Base-by-base conservation (phyloP, 2,888 invertebrate species). In the Colostygia pectinataria region DNA sequence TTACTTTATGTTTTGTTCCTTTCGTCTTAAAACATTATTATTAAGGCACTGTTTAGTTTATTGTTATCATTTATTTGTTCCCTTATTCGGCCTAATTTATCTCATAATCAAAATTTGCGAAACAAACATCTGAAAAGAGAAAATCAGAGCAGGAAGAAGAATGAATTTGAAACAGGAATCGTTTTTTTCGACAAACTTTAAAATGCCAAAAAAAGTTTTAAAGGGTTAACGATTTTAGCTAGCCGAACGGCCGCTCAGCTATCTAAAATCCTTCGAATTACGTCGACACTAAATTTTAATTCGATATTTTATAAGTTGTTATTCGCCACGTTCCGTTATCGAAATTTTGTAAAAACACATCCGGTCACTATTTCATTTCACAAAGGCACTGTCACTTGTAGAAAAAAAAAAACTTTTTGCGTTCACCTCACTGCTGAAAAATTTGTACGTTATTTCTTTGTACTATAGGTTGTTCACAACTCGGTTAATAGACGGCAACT, bases 381-480 rank as follows among this genome's bases (percentile, higher is more conserved):
- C 71, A 47, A 77, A 80, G 77, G 77, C 89, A 89, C 88, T 85
- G 80, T 82, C 87, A 87, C 86, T 62, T 40, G 54, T 55, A 61
- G 63, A 57, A 61, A 55, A n/a, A n/a, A n/a, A 61, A 71, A 74
- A 68, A 74, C 70, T 65, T 63, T 66, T 76, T 71, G 64, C 64
- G 74, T 76, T 80, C 85, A 86, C 84, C 84, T 83, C 86, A 87
- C 85, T 80, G 70, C 41, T 53, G 66, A 77, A 80, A 83, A 84
- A 84, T 87, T 88, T 88, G 88, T 84, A 89, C 87, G 85, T 70
- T 71, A 68, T 63, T 68, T 66, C 45, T 87, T 90, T 90, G 89
- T 90, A 90, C 89, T 90, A 83, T 88, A 68, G 65, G 83, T 85
- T 88, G 80, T 79, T 74, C 83, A 85, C 85, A 83, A 83, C 77